Base-by-base conservation (phyloP, 2,797 vertebrate species). In the Lagodon rhomboides region DNA sequence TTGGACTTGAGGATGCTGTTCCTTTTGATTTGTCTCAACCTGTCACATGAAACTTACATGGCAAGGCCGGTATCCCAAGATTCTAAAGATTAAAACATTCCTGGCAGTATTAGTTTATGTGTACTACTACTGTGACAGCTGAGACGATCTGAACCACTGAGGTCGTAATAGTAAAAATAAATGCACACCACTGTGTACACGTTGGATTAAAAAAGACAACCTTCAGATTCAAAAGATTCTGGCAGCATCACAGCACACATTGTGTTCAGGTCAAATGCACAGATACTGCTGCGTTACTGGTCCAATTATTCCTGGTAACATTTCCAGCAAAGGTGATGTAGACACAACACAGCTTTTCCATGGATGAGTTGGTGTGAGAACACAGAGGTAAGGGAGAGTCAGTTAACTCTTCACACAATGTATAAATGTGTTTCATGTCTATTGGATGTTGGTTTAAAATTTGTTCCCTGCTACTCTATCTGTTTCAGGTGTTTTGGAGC, bases 211-310 rank as follows among this genome's bases (percentile, higher is more conserved):
- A 22, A 51, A 41, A 5, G n/a, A 34, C 18, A 5, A 1, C 22
- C 43, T n/a, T 43, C 8, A 30, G 61, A n/a, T 53, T 60, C 4
- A 18, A 11, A 41, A 12, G 15, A 16, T 23, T 60, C 67, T 34
- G 15, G 27, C 16, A 15, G 51, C 18, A 16, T 70, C 59, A 64
- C 30, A 23, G 64, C 50, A 62, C 18, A 56, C 22, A 63, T n/a
- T 61, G 16, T 23, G 38, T 41, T 22, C 49, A 61, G 17, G 41
- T 66, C 38, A 75, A 22, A 53, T 27, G 56, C 55, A 72, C 11
- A 62, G 30, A 17, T 15, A 56, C 46, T 56, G 41, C 51, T 44
- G 16, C 54, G 47, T 65, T 65, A 27, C 49, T 55, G 41, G 2
- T 20, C 56, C 34, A 61, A 54, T 30, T 41, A 53, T 30, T 71